These are phyloP conservation scores for crab-eating macaque (Macaca fascicularis) DNA, from an alignment of 2,113 vertebrate species.

Conservation along the genomic window T2T-MFA8v1.1 NC_088392.1:40685501-40686000, in stretches of 20 bases:
- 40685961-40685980: not conserved
- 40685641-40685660: not conserved
- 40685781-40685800: not conserved
- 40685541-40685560: not conserved
- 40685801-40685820: not conserved
- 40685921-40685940: not conserved
- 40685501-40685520: not conserved
- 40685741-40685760: slow-evolving; percentile 2
- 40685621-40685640: not conserved
- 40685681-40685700: slow-evolving; percentile 7
- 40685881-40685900: not conserved
- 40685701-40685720: slow-evolving; percentile 32
- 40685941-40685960: not conserved
- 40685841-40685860: not conserved
- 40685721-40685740: slow-evolving; percentile 15
- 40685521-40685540: not conserved
- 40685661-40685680: not conserved
- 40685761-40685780: not conserved
- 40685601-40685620: not conserved
- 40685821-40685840: not conserved
- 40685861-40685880: not conserved
- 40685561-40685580: not conserved
- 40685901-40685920: not conserved
- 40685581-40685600: not conserved
- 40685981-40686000: not conserved